These are phyloP conservation scores for Sebastes paucispinis DNA, from an alignment of 2,797 vertebrate genomes.

Conservation along the genomic window DNA sequence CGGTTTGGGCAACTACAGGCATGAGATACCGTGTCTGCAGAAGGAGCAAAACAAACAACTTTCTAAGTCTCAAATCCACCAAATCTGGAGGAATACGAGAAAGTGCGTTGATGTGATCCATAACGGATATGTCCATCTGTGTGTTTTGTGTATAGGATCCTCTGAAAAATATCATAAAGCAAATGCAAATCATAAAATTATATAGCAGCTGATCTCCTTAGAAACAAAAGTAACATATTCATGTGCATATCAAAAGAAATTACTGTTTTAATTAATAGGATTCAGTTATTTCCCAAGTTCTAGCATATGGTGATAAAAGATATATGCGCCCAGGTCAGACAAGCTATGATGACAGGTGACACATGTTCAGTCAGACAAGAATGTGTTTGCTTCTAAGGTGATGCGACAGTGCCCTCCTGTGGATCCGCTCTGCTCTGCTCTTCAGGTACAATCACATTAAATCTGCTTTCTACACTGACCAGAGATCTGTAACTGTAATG, in stretches of 20 bases:
- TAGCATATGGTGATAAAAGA: conserved; percentile 6
- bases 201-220: not conserved
- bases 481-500: not conserved
- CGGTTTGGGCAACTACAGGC: conserved; percentile 47
- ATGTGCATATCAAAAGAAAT: not conserved
- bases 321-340: not conserved
- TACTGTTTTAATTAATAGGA: not conserved
- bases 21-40: conserved; percentile 65
- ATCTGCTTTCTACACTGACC: not conserved
- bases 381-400: conserved; percentile 9
- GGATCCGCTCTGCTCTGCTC: conserved; percentile 28
- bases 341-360: not conserved
- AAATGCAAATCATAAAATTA: conserved; percentile 14
- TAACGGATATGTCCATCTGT: conserved; percentile 61
- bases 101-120: conserved; percentile 52
- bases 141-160: conserved; percentile 10
- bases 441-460: not conserved
- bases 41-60: conserved; percentile 65
- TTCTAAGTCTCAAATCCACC: conserved; percentile 64
- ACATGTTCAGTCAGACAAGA: not conserved
- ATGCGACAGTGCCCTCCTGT: conserved; percentile 70
- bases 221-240: conserved; percentile 1
- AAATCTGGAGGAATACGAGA: conserved; percentile 52
- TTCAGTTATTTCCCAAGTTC: not conserved
- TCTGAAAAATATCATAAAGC: not conserved